phyloP scores from a whole-genome alignment of 1,140 invertebrate genomes.

The Bombus superbus region DNA sequence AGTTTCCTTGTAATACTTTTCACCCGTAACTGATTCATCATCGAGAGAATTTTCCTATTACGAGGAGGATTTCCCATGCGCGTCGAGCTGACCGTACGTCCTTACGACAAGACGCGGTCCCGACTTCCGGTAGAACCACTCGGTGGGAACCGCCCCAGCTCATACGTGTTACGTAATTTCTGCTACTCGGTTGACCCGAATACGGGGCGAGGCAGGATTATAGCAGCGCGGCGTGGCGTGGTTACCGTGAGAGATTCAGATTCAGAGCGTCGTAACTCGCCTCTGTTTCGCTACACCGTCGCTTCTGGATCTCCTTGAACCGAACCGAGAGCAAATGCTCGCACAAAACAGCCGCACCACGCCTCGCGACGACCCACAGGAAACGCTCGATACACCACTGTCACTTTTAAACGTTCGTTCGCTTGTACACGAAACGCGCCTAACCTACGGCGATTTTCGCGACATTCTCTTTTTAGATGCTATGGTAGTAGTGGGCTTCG shows the following conservation, averaged over 20 bases:
- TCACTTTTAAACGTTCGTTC: constrained; percentile 54
- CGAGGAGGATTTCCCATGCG: constrained; percentile 30
- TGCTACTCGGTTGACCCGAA: constrained; percentile 79
- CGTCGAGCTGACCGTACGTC: constrained; percentile 39
- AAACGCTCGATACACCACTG: constrained; percentile 49
- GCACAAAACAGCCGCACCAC: constrained; percentile 63
- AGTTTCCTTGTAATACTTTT: constrained; percentile 40
- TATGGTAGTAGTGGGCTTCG: background rate
- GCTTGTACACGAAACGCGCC: background rate
- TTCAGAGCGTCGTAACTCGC: constrained; percentile 79
- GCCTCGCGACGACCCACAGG: constrained; percentile 66
- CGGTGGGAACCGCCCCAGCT: constrained; percentile 74
- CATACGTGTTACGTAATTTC: constrained; percentile 72
- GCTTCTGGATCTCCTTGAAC: constrained; percentile 79
- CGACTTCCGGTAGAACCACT: constrained; percentile 74
- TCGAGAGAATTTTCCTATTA: constrained; percentile 7
- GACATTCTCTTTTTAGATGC: background rate
- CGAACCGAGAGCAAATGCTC: constrained; percentile 71
- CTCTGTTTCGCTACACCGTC: constrained; percentile 57
- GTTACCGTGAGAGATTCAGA: constrained; percentile 81
- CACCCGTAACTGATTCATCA: constrained; percentile 8
- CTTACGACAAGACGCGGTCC: constrained; percentile 46
- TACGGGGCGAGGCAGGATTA: constrained; percentile 72
- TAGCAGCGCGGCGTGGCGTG: constrained; percentile 52
- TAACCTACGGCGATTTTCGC: background rate